Conservation (phyloP, 2,797 vertebrate species). For the Lophius americanus region DNA sequence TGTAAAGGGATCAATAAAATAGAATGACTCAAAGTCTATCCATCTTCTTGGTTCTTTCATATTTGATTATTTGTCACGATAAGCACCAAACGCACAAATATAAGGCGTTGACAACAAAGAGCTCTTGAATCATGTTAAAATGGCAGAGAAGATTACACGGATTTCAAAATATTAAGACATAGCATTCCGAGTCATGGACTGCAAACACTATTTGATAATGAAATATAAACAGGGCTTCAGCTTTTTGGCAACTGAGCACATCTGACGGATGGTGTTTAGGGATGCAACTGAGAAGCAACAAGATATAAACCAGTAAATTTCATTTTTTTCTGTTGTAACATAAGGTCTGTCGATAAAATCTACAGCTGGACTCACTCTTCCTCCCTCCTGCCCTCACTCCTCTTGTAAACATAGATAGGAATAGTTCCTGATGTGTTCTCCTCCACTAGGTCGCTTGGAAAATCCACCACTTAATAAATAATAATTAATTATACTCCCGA, state of each 20-base stretch:
- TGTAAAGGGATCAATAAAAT: slow-evolving; percentile 35
- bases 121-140: too few species aligned
- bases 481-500: too few species aligned
- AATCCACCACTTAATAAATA: neutral
- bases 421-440: neutral
- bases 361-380: slow-evolving; percentile 19
- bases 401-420: slow-evolving; percentile 2
- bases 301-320: slow-evolving; percentile 18
- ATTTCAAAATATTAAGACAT: too few species aligned
- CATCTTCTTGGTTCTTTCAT: neutral
- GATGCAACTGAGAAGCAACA: slow-evolving; percentile 6
- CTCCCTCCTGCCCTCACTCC: neutral
- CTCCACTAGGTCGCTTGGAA: slow-evolving; percentile 2
- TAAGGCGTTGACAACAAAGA: neutral
- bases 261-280: neutral
- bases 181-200: too few species aligned
- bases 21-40: neutral
- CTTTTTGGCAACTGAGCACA: slow-evolving; percentile 3
- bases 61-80: neutral
- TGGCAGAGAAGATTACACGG: neutral
- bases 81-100: neutral
- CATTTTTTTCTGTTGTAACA: neutral
- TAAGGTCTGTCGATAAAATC: neutral
- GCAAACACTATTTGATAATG: neutral
- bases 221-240: neutral